Conservation (phyloP, 2,797 vertebrate species). For the Erpetoichthys calabaricus region DNA sequence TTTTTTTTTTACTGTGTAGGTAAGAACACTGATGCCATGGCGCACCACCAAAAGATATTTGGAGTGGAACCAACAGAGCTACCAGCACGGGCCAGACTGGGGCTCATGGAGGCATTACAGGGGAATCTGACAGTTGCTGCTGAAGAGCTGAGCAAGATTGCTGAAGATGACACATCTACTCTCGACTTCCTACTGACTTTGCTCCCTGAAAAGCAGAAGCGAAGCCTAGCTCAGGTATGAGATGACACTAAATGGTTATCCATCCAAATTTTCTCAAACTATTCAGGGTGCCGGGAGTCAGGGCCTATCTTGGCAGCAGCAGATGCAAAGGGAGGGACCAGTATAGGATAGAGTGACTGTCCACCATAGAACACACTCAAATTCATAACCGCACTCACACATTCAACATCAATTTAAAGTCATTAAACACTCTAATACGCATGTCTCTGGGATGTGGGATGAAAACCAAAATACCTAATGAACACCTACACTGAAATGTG, state of each 20-base stretch:
- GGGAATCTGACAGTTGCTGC: slow-evolving; percentile 43
- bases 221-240: slow-evolving; percentile 60
- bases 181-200: slow-evolving; percentile 61
- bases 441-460: too few species aligned
- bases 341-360: too few species aligned
- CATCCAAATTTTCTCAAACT: too few species aligned
- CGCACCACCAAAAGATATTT: slow-evolving; percentile 56
- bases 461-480: too few species aligned
- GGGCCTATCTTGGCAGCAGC: too few species aligned
- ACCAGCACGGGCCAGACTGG: slow-evolving; percentile 52
- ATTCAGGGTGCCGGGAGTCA: too few species aligned
- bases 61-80: slow-evolving; percentile 45
- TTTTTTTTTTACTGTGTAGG: slow-evolving; percentile 34
- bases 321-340: too few species aligned
- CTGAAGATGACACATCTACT: slow-evolving; percentile 44
- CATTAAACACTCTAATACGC: too few species aligned
- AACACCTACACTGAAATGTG: too few species aligned
- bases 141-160: slow-evolving; percentile 52
- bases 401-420: too few species aligned
- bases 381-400: too few species aligned
- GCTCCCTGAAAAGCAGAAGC: slow-evolving; percentile 45
- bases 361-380: too few species aligned
- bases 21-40: slow-evolving; percentile 49
- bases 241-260: neutral
- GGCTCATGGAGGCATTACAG: slow-evolving; percentile 63